A percentile compares a stretch with the other conserved stretches of the same genome.
Conservation (phyloP, 2,113 vertebrate genomes). For the Romanogobio albipinnatus region DNA sequence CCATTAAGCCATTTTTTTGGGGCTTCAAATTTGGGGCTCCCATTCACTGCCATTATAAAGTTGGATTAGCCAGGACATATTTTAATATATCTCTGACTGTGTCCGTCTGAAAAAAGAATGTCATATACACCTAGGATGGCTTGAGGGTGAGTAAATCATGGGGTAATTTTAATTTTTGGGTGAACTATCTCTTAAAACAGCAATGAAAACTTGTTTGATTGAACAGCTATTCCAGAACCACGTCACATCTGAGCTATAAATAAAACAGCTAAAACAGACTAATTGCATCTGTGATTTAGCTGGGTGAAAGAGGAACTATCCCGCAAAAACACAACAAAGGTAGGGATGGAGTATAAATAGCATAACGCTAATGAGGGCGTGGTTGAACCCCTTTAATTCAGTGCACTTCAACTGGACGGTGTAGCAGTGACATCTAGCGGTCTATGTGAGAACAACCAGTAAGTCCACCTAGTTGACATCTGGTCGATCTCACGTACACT, state of each 20-base stretch:
- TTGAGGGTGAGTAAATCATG: too few relatives aligned
- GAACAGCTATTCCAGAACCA: neutral
- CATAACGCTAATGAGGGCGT: neutral
- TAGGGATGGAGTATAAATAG: neutral
- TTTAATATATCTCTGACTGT: too few relatives aligned
- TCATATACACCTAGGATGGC: too few relatives aligned
- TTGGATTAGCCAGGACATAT: too few relatives aligned
- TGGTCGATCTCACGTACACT: neutral
- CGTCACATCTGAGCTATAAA: neutral
- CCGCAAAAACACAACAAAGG: neutral
- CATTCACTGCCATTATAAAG: too few relatives aligned
- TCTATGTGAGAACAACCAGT: neutral
- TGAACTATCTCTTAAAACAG: too few relatives aligned
- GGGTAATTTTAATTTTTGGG: too few relatives aligned
- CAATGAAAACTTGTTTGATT: neutral
- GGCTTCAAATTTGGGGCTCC: too few relatives aligned
- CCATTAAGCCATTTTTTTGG: too few relatives aligned
- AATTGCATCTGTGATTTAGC: neutral
- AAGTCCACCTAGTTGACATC: neutral
- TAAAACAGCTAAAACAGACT: neutral
- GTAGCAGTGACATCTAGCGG: conserved; percentile 42
- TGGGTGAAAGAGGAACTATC: neutral
- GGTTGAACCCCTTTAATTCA: neutral
- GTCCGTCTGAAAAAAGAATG: too few relatives aligned
- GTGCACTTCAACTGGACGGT: neutral